Evolutionary conservation across 2,113 vertebrate genomes (phyloP), one percentile per base, ranked within the genome.

Genomic region (Dendrocopos noguchii): DNA sequence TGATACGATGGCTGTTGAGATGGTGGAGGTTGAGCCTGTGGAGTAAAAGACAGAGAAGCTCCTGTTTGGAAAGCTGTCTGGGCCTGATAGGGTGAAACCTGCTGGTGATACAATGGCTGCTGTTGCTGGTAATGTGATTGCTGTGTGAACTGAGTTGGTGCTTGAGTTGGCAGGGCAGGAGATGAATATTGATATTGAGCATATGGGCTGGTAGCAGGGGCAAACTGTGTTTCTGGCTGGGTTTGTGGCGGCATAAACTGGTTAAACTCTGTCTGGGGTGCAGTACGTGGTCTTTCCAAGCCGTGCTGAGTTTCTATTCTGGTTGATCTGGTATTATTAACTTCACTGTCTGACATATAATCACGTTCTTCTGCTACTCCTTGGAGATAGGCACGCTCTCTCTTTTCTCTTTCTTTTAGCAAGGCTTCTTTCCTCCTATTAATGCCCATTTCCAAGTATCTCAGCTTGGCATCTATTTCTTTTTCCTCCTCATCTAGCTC

Each of bases 291-390:
- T 93, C 99, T 98, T 95, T 99, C 99, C 60, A 98, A 95, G 55
- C 98, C 98, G 33, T 98, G 97, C 55, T 98, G 98, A 70, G 98
- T 97, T 90, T 98, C 98, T 97, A 98, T 98, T 75, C 98, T 98
- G 61, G 98, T 95, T 60, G 99, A 99, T 68, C 99, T 98, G 92
- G 98, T 98, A 95, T 98, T 99, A 97, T 98, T 99, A 94, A 99
- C 98, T 97, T 99, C 99, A 94, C 99, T 99, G 94, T 99, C 99
- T 71, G 99, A 99, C 99, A 99, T 99, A 91, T 99, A 99, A 96
- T 99, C 99, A 21, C 99, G 98, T 91, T 99, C 99, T 95, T 99
- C 99, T 15, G 99, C 99, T 93, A 99, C 99, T 44, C 99, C 99
- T 93, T 99, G 99, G 68, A 99, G 98, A 97, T 99, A 99, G 52